A percentile compares a stretch with the other conserved stretches of the same genome.
These are phyloP conservation scores for Peromyscus melanophrys DNA, from an alignment of 2,797 vertebrate genomes.

Conservation along the genomic window DNA sequence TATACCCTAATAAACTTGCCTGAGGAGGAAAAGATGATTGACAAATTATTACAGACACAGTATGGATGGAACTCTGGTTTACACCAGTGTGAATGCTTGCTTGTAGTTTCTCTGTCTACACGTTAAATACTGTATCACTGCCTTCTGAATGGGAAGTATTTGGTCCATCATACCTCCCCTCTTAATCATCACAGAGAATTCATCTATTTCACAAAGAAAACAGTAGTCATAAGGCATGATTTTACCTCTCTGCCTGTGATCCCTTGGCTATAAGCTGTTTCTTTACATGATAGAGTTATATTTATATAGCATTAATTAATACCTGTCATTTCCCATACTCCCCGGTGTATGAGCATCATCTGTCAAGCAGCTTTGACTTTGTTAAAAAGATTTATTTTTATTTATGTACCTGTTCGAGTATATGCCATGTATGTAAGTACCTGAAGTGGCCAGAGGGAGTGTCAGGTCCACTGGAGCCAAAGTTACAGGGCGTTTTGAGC, in stretches of 20 bases:
- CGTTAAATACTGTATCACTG: background rate
- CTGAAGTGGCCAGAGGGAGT: no score
- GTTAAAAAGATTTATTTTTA: background rate
- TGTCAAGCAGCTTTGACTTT: background rate
- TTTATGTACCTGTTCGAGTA: background rate
- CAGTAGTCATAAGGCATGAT: background rate
- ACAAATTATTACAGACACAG: background rate
- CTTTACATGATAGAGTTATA: background rate
- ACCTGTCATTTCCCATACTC: background rate
- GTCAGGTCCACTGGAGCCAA: background rate
- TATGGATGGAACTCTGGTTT: background rate
- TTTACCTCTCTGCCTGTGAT: background rate
- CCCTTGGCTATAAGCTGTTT: background rate
- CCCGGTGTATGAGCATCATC: background rate
- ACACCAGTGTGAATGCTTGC: background rate
- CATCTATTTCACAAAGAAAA: background rate
- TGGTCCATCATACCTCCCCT: background rate
- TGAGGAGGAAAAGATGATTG: background rate
- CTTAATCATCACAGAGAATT: background rate
- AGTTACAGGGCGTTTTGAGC: background rate
- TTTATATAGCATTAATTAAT: background rate
- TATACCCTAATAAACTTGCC: no score
- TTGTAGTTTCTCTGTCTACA: background rate
- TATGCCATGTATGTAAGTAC: background rate
- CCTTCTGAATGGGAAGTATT: background rate